phyloP scores from a whole-genome alignment of 2,888 invertebrate genomes.

The Orthosia gracilis region DNA sequence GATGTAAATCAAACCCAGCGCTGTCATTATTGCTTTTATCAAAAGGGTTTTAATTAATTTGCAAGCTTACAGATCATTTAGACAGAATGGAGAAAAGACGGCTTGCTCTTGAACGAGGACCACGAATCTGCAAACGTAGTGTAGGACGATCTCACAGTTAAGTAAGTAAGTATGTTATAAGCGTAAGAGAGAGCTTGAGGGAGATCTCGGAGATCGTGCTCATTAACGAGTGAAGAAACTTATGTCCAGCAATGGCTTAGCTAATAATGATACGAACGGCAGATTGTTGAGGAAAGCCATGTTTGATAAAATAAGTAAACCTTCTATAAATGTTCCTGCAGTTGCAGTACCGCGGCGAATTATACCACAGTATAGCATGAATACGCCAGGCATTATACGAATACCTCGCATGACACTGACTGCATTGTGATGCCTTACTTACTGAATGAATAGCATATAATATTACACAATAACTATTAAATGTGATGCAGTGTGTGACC shows the following conservation, averaged over 20 bases:
- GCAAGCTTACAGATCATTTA: background rate
- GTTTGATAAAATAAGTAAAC: background rate
- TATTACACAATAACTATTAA: conserved; percentile 17
- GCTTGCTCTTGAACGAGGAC: background rate
- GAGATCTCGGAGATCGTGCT: too few species aligned
- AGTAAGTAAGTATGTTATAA: background rate
- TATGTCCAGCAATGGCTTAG: background rate
- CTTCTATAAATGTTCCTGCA: background rate
- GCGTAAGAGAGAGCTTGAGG: too few species aligned
- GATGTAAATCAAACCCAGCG: too few species aligned
- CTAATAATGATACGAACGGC: background rate
- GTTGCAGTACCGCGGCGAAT: conserved; percentile 23
- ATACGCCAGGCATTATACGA: conserved; percentile 44
- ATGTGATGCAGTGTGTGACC: conserved; percentile 4
- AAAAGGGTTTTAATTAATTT: background rate
- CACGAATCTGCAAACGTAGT: too few species aligned
- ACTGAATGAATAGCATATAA: conserved; percentile 33
- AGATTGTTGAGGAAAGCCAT: background rate
- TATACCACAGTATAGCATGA: conserved; percentile 46
- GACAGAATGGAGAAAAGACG: background rate
- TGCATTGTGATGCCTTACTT: conserved; percentile 31
- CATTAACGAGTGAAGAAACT: background rate
- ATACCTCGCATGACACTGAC: conserved; percentile 38
- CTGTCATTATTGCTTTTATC: background rate
- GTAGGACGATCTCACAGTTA: background rate